These are phyloP conservation scores for Clangula hyemalis DNA, from an alignment of 2,797 vertebrate species.

Conservation along the genomic window DNA sequence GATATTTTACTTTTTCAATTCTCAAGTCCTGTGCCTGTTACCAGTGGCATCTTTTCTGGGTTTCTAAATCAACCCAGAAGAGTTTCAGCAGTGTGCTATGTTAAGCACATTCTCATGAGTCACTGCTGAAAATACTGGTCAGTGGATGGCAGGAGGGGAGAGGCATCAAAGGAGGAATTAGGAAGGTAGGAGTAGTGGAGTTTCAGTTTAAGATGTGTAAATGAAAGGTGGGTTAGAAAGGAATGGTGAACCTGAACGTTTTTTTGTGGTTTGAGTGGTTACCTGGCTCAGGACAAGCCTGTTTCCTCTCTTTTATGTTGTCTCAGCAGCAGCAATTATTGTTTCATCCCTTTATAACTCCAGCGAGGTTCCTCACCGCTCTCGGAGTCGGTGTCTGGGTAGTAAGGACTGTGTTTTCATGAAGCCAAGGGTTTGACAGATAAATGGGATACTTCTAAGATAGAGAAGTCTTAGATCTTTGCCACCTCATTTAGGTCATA, in stretches of 20 bases:
- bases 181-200: neutral
- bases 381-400: neutral
- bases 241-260: neutral
- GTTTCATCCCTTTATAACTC: neutral
- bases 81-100: neutral
- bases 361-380: neutral
- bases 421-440: neutral
- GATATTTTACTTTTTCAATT: neutral
- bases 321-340: conserved; percentile 1
- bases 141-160: neutral
- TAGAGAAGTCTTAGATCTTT: neutral
- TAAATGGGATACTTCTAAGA: neutral
- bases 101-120: neutral
- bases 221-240: neutral
- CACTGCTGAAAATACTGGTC: neutral
- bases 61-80: neutral
- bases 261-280: conserved; percentile 22
- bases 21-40: neutral
- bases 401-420: neutral
- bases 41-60: neutral
- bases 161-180: conserved; percentile 16
- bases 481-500: neutral
- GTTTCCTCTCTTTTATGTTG: neutral
- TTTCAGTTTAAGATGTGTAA: neutral
- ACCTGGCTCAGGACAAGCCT: neutral